Evolutionary conservation across 1,140 invertebrate genomes (phyloP), one percentile per base, ranked within the genome.

Genomic region (Aplysia californica): DNA sequence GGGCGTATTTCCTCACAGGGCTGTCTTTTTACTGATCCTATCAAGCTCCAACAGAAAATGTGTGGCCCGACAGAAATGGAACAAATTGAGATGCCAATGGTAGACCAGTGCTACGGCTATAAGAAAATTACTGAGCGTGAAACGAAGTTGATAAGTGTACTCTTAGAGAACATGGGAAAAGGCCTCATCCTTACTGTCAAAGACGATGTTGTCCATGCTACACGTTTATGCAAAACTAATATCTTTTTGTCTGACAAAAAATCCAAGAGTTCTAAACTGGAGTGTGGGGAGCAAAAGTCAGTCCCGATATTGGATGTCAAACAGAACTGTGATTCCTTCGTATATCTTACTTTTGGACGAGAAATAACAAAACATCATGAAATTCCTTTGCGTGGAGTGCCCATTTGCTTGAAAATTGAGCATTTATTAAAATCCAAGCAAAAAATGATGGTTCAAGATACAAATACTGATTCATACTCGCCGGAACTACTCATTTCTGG

Each of bases 161-260:
- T 70, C 21, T 35, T 70, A 33, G 68, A 70, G 10, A 70, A 44
- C 15, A 56, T 70, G 68, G 68, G 58, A 70, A 70, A 55, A 35
- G 68, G 68, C 5, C 10, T 70, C 21, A 55, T 70, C 4, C 29
- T 70, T 20, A 70, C 68, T 23, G 31, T 56, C 31, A 70, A 38
- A 18, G 58, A 73, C 21, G 55, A 35, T n/a, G 70, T 61, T 58
- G 61, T 73, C 41, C 61, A 73, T 41, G 70, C 41, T 1, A 55
- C 59, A 58, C 55, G 70, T 1, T 31, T 73, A 4, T 73, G 70
- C 56, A 35, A 58, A 39, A 73, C 70, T 5, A 36, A 58, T 29
- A 41, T 73, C 33, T 73, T 73, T 50, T 23, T 61, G 33, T n/a
- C 70, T 39, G 58, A 61, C 41, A 36, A 36, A 15, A 41, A 21